phyloP scores from a whole-genome alignment of 2,797 vertebrate species.

The Cheirogaleus major region DNA sequence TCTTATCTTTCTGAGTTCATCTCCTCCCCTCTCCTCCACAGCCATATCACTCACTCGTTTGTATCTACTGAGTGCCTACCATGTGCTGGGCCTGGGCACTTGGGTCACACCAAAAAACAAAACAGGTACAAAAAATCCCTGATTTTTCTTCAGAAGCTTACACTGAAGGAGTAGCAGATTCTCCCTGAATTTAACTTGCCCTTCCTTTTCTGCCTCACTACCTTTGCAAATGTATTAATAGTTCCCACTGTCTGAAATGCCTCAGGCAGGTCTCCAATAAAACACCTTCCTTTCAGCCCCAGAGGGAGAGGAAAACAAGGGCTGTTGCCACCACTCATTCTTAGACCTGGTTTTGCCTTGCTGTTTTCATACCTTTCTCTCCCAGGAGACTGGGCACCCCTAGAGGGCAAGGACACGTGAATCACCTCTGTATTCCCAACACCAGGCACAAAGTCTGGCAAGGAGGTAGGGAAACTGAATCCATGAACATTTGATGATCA shows the following conservation, averaged over 20 bases:
- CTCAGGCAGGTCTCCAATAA: not conserved
- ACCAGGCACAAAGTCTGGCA: not conserved
- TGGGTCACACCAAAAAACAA: not conserved
- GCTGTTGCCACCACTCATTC: not conserved
- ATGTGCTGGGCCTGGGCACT: not conserved
- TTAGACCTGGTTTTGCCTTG: not conserved
- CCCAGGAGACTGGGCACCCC: not conserved
- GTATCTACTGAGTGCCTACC: no score
- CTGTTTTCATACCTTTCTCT: not conserved
- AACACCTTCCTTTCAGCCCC: not conserved
- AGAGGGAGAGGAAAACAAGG: not conserved
- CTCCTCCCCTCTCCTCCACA: not conserved
- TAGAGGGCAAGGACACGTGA: not conserved
- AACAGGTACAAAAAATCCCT: not conserved
- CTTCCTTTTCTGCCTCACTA: not conserved
- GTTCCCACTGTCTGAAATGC: not conserved
- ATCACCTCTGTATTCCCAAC: not conserved
- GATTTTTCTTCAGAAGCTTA: not conserved
- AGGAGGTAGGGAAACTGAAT: not conserved
- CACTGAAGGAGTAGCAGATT: not conserved
- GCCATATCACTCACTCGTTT: not conserved
- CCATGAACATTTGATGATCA: not conserved
- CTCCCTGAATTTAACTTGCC: not conserved
- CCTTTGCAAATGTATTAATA: not conserved
- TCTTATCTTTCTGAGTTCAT: not conserved